Evolutionary conservation across 2,113 vertebrate species (phyloP).

Genomic region (Phalacrocorax aristotelis): DNA sequence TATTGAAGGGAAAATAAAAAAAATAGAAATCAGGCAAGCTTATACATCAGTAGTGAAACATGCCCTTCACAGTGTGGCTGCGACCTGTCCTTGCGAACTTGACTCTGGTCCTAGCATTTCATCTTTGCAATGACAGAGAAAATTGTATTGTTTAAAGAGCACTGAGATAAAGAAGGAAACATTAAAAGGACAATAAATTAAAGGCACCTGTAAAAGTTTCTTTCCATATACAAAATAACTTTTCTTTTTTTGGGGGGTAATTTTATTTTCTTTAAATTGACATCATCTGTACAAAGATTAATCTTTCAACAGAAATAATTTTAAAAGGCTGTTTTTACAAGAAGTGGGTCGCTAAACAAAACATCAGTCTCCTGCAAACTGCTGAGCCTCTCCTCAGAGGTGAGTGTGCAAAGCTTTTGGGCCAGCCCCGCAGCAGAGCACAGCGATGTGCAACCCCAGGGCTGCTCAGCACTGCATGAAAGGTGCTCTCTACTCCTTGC

Average conservation of each 20-base stretch:
- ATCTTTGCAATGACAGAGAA: neutral
- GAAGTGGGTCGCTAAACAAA: neutral
- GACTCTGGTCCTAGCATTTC: neutral
- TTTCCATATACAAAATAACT: constrained; percentile 89
- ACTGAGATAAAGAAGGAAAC: neutral
- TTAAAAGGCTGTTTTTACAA: constrained; percentile 63
- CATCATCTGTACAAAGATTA: constrained; percentile 83
- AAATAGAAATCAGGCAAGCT: constrained; percentile 33
- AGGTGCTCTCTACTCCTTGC: neutral
- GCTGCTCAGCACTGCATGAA: neutral
- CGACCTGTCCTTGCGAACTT: neutral
- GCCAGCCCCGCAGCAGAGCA: neutral
- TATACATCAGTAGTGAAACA: constrained; percentile 38
- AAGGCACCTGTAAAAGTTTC: constrained; percentile 80
- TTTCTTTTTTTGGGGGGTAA: constrained; percentile 36
- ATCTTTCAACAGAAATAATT: constrained; percentile 70
- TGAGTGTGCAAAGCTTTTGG: neutral
- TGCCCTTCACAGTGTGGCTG: neutral
- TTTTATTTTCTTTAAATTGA: neutral
- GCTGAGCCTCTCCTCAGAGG: neutral
- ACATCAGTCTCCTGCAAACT: neutral
- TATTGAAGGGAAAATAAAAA: constrained; percentile 35
- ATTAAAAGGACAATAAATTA: constrained; percentile 77
- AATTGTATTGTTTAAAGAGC: neutral
- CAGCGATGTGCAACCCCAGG: neutral